Conservation (phyloP, 2,797 vertebrate genomes). For the Sebastes cheni region DNA sequence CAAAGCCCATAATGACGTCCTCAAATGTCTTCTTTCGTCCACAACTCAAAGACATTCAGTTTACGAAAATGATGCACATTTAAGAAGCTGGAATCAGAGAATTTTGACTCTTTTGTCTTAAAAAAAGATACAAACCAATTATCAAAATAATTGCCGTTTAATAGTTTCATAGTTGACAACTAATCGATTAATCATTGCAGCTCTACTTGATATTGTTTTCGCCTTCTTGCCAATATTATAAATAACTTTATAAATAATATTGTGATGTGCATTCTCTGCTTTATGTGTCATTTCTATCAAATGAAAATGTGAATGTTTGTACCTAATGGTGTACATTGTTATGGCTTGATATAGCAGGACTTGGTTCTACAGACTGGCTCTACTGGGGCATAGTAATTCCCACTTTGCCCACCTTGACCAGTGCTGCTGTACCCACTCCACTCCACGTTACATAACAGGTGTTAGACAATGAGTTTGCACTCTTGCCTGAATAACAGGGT, state of each 20-base stretch:
- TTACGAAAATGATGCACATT: background rate
- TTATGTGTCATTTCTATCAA: background rate
- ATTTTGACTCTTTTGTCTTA: too few species aligned
- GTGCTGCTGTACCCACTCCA: constrained; percentile 24
- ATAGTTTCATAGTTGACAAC: background rate
- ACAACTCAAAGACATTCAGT: background rate
- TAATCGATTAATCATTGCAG: background rate
- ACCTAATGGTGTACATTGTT: background rate
- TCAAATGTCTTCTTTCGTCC: background rate
- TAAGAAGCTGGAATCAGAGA: background rate
- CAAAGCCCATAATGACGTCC: too few species aligned
- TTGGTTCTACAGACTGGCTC: constrained; percentile 1
- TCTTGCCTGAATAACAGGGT: constrained; percentile 40
- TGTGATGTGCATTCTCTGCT: background rate
- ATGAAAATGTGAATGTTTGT: background rate
- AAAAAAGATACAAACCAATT: too few species aligned
- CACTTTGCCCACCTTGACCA: constrained; percentile 12
- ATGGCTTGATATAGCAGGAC: background rate
- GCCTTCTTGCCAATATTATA: background rate
- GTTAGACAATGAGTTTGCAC: constrained; percentile 57
- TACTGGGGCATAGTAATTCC: constrained; percentile 11
- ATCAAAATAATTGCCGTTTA: background rate
- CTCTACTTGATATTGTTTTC: background rate
- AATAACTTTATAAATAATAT: background rate
- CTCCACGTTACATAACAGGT: constrained; percentile 62